Base-by-base conservation (phyloP, 2,888 invertebrate species). In the Alloscopus bannaensis region DNA sequence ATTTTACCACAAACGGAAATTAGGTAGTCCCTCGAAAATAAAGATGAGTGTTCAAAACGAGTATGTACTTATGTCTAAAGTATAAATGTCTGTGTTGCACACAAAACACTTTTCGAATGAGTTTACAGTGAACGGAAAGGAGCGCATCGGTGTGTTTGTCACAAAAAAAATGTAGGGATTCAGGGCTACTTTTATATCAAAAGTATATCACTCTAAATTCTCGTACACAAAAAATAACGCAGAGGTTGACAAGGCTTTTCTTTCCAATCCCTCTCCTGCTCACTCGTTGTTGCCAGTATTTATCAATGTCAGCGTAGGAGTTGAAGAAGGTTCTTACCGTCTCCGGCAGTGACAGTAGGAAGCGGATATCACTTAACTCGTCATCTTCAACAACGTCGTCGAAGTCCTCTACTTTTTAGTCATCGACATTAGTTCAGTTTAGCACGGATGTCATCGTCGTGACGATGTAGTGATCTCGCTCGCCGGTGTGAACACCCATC, bases 301-400 rank as follows among this genome's bases (percentile, higher is more conserved):
- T 36, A 11, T 60, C 40, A 60, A 24, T 60, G 60, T 36, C 60
- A 60, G 40, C 36, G 40, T 40, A 24, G 60, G 40, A 36, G 40
- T 22, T 60, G 60, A 40, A 8, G 36, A 36, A 36, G 36, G 6
- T 36, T 11, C 60, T 20, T 40, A 40, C 4, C 40, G 22, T 36
- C 36, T 60, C 22, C 40, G 36, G 20, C 60, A 40, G 24, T 60
- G 60, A 40, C 60, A 22, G 36, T 20, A 28, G 28, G 8, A n/a
- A 47, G 3, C 13, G 40, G 8, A 11, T 3, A 57, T 29, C 31
- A 57, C 36, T 6, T 8, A 36, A 36, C 36, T 36, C 13, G 36
- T 36, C 36, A 36, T 36, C 6, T 36, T 36, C 8, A 36, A 36
- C 36, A 36, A 36, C 36, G 36, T 36, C 36, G 13, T 36, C 36